Evolutionary conservation across 2,797 vertebrate genomes (phyloP), one percentile per base, ranked within the genome.

Genomic region (Sebastes oblongus): DNA sequence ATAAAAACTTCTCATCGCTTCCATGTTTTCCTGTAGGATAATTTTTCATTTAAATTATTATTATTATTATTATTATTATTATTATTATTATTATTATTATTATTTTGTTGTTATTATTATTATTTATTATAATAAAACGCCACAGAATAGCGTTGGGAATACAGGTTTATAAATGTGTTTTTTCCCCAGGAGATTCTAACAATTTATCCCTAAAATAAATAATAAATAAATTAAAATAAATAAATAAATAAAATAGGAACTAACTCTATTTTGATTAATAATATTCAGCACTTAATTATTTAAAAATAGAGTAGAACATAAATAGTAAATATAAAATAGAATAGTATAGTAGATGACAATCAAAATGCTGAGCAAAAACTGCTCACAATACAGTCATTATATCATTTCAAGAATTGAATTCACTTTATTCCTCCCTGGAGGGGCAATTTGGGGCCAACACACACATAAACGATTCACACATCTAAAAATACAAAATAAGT

Each of bases 1-100:
- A 74, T 24, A 39, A 58, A 62, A 77, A 85, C 86, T 77, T 61
- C 39, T 30, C 50, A 34, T 27, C 39, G 30, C 42, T 62, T 46
- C 18, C 32, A 42, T 8, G n/a, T 39, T 1, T 27, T 29, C 18
- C 30, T 54, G 5, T 25, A 54, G 8, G 1, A 20, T n/a, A 16
- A 27, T 29, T 36, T 42, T 54, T 59, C 4, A 67, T 29, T 12
- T 50, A 7, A 18, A 50, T 46, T 39, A 39, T 34, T 34, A 5
- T 42, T 50, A 50, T 46, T 39, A 39, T 50, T 62, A 34, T 25
- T 61, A 50, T 50, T 20, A 50, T 50, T 20, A 18, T 46, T 50
- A 50, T 46, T 39, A 39, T 34, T 34, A 5, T 42, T 50, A 50
- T 46, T 39, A 39, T 50, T 62, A 34, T 25, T 61, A 50, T 50